A percentile compares a stretch with the other conserved stretches of the same genome.
Evolutionary conservation across 2,797 vertebrate genomes (phyloP).

Genomic region (Pyrocephalus nanus): DNA sequence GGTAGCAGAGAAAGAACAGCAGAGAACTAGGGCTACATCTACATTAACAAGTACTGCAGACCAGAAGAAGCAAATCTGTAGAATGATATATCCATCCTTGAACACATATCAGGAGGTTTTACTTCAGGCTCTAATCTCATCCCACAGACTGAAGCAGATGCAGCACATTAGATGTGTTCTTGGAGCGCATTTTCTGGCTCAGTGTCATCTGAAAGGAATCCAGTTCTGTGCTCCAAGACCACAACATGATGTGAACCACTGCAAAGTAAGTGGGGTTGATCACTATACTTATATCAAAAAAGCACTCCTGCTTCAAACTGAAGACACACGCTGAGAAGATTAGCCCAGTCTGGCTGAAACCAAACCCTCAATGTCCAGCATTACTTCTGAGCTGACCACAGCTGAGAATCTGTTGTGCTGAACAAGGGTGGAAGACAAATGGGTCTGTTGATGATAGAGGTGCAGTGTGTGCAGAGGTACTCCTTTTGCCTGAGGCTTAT

Average conservation of each 20-base stretch:
- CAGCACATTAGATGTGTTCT: conserved; percentile 30
- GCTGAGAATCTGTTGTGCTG: not conserved
- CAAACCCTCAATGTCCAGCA: not conserved
- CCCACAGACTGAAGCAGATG: conserved; percentile 38
- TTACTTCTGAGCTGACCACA: not conserved
- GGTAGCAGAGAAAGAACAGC: not conserved
- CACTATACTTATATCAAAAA: not conserved
- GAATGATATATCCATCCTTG: not conserved
- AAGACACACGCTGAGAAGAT: not conserved
- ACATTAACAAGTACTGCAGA: not conserved
- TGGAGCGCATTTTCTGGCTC: conserved; percentile 51
- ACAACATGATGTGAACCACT: not conserved
- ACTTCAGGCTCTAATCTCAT: not conserved
- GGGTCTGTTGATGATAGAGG: not conserved
- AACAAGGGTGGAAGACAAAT: not conserved
- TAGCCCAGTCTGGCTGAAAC: not conserved
- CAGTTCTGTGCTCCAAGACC: conserved; percentile 19
- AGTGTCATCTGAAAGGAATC: conserved; percentile 48
- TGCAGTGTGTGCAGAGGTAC: not conserved
- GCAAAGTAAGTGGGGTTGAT: conserved; percentile 2
- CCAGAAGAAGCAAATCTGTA: not conserved
- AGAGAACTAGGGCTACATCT: not conserved
- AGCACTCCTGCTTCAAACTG: not conserved
- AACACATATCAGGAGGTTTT: not conserved
- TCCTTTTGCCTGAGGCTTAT: conserved; percentile 10